Evolutionary conservation across 2,888 invertebrate genomes (phyloP), one percentile per base, ranked within the genome.

Genomic region (Lithophane ornitopus): DNA sequence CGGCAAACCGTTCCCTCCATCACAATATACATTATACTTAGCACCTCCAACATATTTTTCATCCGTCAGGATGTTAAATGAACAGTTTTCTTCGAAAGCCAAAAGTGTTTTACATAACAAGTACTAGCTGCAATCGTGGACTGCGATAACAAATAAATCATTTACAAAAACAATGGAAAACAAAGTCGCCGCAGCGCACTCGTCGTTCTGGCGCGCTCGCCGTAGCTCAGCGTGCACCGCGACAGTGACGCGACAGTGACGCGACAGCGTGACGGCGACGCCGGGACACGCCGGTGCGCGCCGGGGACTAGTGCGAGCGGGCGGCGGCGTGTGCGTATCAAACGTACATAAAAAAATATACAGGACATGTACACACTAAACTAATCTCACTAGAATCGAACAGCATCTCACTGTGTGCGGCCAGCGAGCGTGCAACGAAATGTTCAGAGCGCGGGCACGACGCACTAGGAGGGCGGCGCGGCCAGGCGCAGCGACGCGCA

Each of bases 401-500:
- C 92, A 90, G 90, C 91, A 88, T 85, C 91, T 90, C 83, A 88
- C 92, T 90, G 91, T 87, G 90, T 88, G 90, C 80, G 90, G 77
- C 88, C 85, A 80, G 85, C 84, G 86, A 84, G 80, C 71, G 75
- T 44, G 72, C 58, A 34, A 22, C 39, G 11, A 46, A 74, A 19
- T 61, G 74, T 75, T 1, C 74, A 8, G n/a, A 1, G 19, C n/a
- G 41, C 41, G 28, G 19, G 28, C 19, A 14, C 62, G 34, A 14
- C 11, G 41, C 79, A 56, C 56, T 56, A 77, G 68, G 68, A 75
- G 1, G 76, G 62, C 62, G 76, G 70, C 66, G 87, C 74, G 56
- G 88, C 87, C 81, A 94, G 92, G 39, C 94, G 94, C 89, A 94
- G 92, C 89, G 95, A 94, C 54, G 95, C 92, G 90, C 58, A 44